Conservation (phyloP, 2,797 vertebrate genomes). For the Austrolebias charrua region DNA sequence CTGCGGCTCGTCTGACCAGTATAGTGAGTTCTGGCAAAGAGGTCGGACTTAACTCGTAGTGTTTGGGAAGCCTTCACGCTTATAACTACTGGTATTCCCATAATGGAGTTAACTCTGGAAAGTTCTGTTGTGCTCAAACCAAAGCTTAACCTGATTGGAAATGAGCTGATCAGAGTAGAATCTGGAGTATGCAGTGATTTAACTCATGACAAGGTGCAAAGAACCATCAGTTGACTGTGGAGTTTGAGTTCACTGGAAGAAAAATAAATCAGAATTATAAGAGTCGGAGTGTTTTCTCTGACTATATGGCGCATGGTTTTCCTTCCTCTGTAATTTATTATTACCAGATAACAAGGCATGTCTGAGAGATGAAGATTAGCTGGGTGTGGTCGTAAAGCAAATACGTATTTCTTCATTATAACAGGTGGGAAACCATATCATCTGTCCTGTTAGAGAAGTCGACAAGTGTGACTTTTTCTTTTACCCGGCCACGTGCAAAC, state of each 20-base stretch:
- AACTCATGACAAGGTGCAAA: background rate
- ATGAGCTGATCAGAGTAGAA: background rate
- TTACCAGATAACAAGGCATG: conserved; percentile 10
- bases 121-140: background rate
- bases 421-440: background rate
- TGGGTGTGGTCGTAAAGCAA: conserved; percentile 1
- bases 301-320: conserved; percentile 10
- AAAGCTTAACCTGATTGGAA: background rate
- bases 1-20: background rate
- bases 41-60: background rate
- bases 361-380: conserved; percentile 1
- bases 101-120: background rate
- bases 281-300: conserved; percentile 21
- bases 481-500: background rate
- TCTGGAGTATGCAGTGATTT: background rate
- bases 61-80: background rate
- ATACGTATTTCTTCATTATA: background rate
- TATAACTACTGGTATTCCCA: background rate
- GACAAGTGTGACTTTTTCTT: conserved; percentile 1
- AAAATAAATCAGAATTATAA: background rate
- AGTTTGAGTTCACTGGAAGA: background rate
- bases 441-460: background rate
- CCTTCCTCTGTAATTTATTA: conserved; percentile 9
- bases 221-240: background rate
- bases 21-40: conserved; percentile 1